These are phyloP conservation scores for Plusia festucae DNA, from an alignment of 2,888 invertebrate species.

Conservation along the genomic window DNA sequence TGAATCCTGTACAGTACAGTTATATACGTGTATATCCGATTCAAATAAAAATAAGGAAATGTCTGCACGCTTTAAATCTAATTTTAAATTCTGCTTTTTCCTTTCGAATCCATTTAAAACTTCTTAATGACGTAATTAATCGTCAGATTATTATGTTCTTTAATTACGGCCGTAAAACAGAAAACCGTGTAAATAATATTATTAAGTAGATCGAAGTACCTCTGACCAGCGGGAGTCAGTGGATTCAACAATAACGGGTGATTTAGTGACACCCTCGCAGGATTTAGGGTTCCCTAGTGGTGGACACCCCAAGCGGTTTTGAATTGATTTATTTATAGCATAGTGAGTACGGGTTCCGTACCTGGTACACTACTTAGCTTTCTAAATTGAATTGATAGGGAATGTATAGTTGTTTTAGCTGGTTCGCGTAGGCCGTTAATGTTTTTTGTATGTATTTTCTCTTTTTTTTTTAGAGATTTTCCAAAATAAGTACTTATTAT, in stretches of 20 bases:
- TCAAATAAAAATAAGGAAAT: too few relatives aligned
- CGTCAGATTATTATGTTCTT: too few relatives aligned
- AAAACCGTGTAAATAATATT: conserved; percentile 30
- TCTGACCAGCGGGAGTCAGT: conserved; percentile 49
- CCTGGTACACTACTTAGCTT: conserved; percentile 72
- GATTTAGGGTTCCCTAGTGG: conserved; percentile 82
- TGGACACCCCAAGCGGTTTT: conserved; percentile 81
- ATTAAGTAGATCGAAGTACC: conserved; percentile 20
- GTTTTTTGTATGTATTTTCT: not conserved
- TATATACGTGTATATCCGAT: too few relatives aligned
- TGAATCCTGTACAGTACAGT: too few relatives aligned
- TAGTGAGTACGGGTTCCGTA: conserved; percentile 69
- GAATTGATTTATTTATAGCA: conserved; percentile 84
- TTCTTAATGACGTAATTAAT: too few relatives aligned
- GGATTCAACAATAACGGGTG: conserved; percentile 81
- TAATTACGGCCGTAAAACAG: not conserved
- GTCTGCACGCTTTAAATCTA: too few relatives aligned
- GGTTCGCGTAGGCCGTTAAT: conserved; percentile 15
- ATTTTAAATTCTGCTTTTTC: too few relatives aligned
- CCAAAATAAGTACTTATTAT: not conserved
- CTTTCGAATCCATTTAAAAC: too few relatives aligned
- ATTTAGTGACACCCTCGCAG: conserved; percentile 79
- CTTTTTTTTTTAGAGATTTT: not conserved
- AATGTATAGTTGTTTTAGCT: conserved; percentile 26
- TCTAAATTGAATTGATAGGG: conserved; percentile 67